Evolutionary conservation across 2,113 vertebrate species (phyloP).

Genomic region (human (Homo sapiens)): DNA sequence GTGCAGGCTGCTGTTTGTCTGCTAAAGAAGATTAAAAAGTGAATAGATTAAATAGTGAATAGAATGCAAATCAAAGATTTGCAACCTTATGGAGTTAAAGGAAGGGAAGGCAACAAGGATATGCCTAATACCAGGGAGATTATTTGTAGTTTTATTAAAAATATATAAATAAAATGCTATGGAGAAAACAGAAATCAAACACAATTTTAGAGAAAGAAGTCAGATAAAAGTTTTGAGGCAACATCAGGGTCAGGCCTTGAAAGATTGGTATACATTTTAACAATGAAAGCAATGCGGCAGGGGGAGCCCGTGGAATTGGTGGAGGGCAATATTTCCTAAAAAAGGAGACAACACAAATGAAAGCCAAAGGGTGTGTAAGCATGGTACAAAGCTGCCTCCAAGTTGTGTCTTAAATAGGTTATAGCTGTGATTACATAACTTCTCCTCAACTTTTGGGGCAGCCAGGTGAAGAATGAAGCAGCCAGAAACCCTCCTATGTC

Average conservation of each 20-base stretch:
- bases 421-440: background rate
- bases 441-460: background rate
- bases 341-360: background rate
- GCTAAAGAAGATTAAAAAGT: background rate
- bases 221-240: background rate
- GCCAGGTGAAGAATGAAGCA: background rate
- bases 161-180: background rate
- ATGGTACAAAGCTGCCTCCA: background rate
- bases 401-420: background rate
- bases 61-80: background rate
- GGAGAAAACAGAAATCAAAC: background rate
- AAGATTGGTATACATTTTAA: background rate
- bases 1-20: background rate
- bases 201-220: constrained; percentile 10
- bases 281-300: background rate
- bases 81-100: background rate
- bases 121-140: background rate
- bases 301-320: background rate
- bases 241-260: background rate
- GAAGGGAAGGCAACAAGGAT: background rate
- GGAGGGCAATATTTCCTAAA: background rate
- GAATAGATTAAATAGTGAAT: background rate
- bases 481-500: background rate
- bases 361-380: background rate
- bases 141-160: constrained; percentile 8